Conservation (phyloP, 2,888 invertebrate species). For the Sisyra nigra region DNA sequence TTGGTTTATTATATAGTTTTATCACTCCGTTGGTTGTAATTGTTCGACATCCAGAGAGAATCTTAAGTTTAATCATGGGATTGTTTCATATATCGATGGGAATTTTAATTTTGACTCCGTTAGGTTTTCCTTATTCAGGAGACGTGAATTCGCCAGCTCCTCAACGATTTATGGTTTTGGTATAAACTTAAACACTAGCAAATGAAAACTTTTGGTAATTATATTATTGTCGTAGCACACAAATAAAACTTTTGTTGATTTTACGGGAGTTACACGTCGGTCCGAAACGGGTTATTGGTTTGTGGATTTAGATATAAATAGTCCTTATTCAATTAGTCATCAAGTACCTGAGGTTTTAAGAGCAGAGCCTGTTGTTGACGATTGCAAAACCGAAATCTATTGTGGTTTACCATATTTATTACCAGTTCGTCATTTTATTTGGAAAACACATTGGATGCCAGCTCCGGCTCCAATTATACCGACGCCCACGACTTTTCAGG, state of each 20-base stretch:
- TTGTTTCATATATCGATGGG: constrained; percentile 35
- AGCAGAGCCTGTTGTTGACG: constrained; percentile 28
- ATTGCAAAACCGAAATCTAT: constrained; percentile 48
- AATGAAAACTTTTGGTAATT: no score
- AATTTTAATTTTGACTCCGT: constrained; percentile 43
- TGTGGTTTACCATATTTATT: constrained; percentile 69
- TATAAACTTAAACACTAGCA: constrained; percentile 27
- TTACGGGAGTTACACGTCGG: constrained; percentile 28
- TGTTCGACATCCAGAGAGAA: constrained; percentile 29
- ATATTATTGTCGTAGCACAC: constrained; percentile 33
- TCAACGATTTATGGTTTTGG: constrained; percentile 61
- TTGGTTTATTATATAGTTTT: constrained; percentile 30
- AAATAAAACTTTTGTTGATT: constrained; percentile 40
- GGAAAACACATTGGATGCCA: constrained; percentile 44
- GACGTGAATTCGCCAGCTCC: constrained; percentile 43
- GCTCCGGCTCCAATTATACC: constrained; percentile 33
- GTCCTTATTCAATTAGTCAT: constrained; percentile 39
- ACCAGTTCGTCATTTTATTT: constrained; percentile 51
- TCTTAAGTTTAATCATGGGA: constrained; percentile 34
- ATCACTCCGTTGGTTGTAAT: constrained; percentile 28
- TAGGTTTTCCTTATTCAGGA: constrained; percentile 60
- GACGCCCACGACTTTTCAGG: constrained; percentile 30
- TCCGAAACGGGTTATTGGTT: constrained; percentile 49
- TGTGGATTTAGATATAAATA: constrained; percentile 59
- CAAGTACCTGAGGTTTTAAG: constrained; percentile 35